phyloP scores from a whole-genome alignment of 2,113 vertebrate genomes.

The Saccopteryx bilineata region DNA sequence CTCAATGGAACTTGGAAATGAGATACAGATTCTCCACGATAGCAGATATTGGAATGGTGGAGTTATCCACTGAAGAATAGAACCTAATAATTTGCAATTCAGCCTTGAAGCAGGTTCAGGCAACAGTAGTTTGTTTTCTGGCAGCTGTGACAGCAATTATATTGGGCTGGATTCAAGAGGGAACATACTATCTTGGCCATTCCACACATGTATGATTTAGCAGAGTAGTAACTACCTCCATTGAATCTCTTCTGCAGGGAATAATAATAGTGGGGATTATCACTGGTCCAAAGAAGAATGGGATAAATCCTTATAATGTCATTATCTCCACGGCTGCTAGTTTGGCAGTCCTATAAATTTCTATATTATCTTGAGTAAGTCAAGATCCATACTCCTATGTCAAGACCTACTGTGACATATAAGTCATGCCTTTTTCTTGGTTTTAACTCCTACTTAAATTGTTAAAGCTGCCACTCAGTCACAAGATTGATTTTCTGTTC shows the following conservation, averaged over 20 bases:
- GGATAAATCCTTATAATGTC: slow-evolving; percentile 95
- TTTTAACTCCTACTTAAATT: slow-evolving; percentile 94
- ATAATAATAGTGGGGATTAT: slow-evolving; percentile 95
- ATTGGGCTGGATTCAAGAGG: slow-evolving; percentile 93
- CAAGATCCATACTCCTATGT: slow-evolving; percentile 94
- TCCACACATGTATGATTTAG: slow-evolving; percentile 92
- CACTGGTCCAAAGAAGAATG: slow-evolving; percentile 94
- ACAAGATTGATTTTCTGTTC: slow-evolving; percentile 94
- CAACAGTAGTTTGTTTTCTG: slow-evolving; percentile 94
- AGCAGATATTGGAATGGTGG: slow-evolving; percentile 95
- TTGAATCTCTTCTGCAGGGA: slow-evolving; percentile 93
- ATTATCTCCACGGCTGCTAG: slow-evolving; percentile 94
- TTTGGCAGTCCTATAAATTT: slow-evolving; percentile 94
- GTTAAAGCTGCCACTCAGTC: slow-evolving; percentile 93
- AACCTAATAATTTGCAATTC: slow-evolving; percentile 94
- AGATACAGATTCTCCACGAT: slow-evolving; percentile 93
- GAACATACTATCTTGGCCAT: slow-evolving; percentile 93
- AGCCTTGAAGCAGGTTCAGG: slow-evolving; percentile 94
- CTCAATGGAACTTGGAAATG: slow-evolving; percentile 96
- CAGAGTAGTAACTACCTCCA: slow-evolving; percentile 94
- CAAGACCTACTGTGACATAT: slow-evolving; percentile 90
- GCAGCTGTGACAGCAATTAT: slow-evolving; percentile 92
- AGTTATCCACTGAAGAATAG: slow-evolving; percentile 95
- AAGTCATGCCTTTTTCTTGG: slow-evolving; percentile 94
- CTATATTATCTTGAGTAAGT: slow-evolving; percentile 94